Percentiles rank a stretch among this genome's conserved stretches.
Conservation (phyloP, 2,797 vertebrate genomes). For the Phalanger gymnotis region DNA sequence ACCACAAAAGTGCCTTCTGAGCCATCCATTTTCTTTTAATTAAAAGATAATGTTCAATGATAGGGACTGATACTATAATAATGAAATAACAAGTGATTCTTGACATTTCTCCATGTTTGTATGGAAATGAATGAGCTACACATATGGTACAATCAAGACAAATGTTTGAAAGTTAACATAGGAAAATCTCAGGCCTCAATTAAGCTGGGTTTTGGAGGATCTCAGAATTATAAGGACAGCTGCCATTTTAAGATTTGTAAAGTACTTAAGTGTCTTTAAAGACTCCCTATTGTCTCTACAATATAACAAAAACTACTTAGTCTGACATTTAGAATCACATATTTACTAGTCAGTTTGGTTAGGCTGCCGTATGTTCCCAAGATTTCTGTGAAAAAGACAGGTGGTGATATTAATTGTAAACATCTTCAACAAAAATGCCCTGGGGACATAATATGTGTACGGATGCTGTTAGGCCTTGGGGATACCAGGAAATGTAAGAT, state of each 20-base stretch:
- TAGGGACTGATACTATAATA: not conserved
- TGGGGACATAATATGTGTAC: not conserved
- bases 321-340: not conserved
- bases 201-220: not conserved
- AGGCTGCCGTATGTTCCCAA: not conserved
- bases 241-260: not conserved
- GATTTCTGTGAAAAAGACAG: not conserved
- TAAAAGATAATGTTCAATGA: not conserved
- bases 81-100: not conserved
- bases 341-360: not conserved
- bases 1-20: not conserved
- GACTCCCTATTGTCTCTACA: not conserved
- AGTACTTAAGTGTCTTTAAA: not conserved
- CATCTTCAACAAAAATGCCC: not conserved
- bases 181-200: not conserved
- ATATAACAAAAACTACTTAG: not conserved
- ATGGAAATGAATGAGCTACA: not conserved
- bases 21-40: not conserved
- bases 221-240: not conserved
- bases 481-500: not conserved
- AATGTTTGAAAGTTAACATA: not conserved
- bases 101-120: not conserved
- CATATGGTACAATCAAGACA: not conserved
- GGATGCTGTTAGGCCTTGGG: not conserved
- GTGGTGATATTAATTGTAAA: not conserved